A percentile compares a stretch with the other conserved stretches of the same genome.
Evolutionary conservation across 2,113 vertebrate genomes (phyloP).

Genomic region (Entosphenus tridentatus): DNA sequence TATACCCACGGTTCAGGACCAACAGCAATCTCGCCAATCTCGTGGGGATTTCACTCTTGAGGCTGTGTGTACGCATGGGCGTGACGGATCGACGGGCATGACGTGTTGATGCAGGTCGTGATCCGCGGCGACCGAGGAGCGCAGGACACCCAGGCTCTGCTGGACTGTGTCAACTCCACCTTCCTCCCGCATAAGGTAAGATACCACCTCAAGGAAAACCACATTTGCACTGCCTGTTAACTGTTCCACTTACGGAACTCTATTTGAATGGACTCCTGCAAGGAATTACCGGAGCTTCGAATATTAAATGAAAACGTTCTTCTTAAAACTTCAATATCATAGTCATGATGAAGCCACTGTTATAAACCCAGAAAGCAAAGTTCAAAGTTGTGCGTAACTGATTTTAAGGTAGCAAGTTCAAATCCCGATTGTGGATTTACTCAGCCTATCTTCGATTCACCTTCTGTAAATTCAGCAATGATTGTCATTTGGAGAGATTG

Average conservation of each 20-base stretch:
- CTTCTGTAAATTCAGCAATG: no score
- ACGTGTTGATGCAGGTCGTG: slow-evolving; percentile 28
- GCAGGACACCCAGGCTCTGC: slow-evolving; percentile 40
- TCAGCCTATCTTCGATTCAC: no score
- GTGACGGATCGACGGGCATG: no score
- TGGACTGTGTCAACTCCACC: slow-evolving; percentile 32
- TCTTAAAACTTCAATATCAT: background rate
- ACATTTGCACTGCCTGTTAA: background rate
- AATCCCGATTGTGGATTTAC: no score
- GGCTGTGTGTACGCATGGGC: no score
- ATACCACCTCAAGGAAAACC: background rate
- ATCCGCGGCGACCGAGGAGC: slow-evolving; percentile 49
- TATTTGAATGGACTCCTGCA: background rate
- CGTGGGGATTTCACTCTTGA: background rate
- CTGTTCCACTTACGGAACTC: background rate
- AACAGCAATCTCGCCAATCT: background rate
- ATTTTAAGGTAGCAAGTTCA: no score
- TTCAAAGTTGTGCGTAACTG: no score
- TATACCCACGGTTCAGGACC: background rate
- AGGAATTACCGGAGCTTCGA: background rate
- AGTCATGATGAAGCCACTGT: background rate
- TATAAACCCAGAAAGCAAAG: no score
- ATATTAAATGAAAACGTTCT: background rate
- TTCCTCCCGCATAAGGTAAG: slow-evolving; percentile 59
- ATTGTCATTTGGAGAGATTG: no score